Evolutionary conservation across 2,888 invertebrate species (phyloP).

Genomic region (Lamproptera curius): DNA sequence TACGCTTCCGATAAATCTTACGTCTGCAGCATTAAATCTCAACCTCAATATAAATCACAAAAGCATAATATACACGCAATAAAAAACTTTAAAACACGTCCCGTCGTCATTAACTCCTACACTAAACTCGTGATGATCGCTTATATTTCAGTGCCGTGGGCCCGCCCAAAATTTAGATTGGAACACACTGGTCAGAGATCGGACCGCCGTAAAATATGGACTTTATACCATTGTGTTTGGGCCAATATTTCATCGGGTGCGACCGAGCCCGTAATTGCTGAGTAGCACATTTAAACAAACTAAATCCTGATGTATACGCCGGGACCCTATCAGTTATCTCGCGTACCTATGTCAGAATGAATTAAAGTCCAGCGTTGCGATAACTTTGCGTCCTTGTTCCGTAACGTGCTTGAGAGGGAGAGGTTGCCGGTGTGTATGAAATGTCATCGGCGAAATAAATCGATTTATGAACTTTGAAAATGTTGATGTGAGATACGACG

Average conservation of each 20-base stretch:
- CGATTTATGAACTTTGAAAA: constrained; percentile 17
- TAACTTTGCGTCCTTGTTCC: constrained; percentile 15
- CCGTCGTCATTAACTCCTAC: constrained; percentile 27
- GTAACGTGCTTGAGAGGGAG: constrained; percentile 12
- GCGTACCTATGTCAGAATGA: constrained; percentile 30
- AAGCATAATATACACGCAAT: neutral
- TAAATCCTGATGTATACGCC: constrained; percentile 32
- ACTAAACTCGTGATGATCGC: constrained; percentile 47
- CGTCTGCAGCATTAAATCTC: neutral
- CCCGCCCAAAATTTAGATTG: constrained; percentile 68
- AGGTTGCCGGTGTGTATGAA: neutral
- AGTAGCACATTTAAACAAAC: constrained; percentile 34
- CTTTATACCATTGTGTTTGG: constrained; percentile 16
- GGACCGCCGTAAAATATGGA: constrained; percentile 10
- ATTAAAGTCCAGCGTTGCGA: constrained; percentile 30
- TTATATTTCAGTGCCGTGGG: constrained; percentile 52
- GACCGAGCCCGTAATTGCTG: constrained; percentile 25
- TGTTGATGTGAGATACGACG: constrained; percentile 13
- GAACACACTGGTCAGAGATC: constrained; percentile 23
- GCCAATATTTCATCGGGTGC: constrained; percentile 10
- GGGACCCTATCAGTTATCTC: constrained; percentile 28
- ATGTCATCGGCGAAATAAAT: constrained; percentile 20
- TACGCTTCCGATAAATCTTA: neutral
- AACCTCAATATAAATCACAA: neutral
- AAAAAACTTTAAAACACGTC: constrained; percentile 4